Percentiles rank a stretch among this genome's conserved stretches.
Evolutionary conservation across 2,797 vertebrate genomes (phyloP).

Genomic region (Staurois parvus): DNA sequence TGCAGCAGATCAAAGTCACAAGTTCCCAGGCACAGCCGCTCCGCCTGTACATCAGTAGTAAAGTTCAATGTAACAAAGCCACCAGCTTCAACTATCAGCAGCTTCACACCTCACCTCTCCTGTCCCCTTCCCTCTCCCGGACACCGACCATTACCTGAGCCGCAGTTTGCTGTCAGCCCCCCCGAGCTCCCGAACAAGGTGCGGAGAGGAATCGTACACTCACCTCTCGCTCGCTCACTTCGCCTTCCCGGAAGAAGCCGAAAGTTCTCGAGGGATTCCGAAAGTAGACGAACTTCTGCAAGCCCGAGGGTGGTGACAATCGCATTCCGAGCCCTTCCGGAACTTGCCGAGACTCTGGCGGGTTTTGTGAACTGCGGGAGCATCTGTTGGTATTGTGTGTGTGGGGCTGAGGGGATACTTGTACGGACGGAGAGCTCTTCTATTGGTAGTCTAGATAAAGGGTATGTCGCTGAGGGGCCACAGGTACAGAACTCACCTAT

Average conservation of each 20-base stretch:
- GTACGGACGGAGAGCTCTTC: no score
- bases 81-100: neutral
- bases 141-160: slow-evolving; percentile 12
- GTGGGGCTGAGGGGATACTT: no score
- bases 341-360: slow-evolving; percentile 64
- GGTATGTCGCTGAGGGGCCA: no score
- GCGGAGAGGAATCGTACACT: slow-evolving; percentile 40
- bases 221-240: slow-evolving; percentile 3
- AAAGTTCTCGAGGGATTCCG: slow-evolving; percentile 14
- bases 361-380: no score
- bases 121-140: neutral
- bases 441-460: no score
- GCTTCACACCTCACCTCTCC: neutral
- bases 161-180: slow-evolving; percentile 5
- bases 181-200: slow-evolving; percentile 10
- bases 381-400: no score
- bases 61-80: no score
- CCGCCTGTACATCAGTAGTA: no score
- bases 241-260: slow-evolving; percentile 32
- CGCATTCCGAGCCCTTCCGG: slow-evolving; percentile 66
- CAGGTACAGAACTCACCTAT: no score
- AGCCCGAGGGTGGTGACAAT: slow-evolving; percentile 45
- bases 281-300: slow-evolving; percentile 19
- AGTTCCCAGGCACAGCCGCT: neutral
- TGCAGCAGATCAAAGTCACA: neutral